Percentiles rank a stretch among this genome's conserved stretches.
phyloP scores from a whole-genome alignment of 1,140 invertebrate species.

The Drosophila nigromelanica region DNA sequence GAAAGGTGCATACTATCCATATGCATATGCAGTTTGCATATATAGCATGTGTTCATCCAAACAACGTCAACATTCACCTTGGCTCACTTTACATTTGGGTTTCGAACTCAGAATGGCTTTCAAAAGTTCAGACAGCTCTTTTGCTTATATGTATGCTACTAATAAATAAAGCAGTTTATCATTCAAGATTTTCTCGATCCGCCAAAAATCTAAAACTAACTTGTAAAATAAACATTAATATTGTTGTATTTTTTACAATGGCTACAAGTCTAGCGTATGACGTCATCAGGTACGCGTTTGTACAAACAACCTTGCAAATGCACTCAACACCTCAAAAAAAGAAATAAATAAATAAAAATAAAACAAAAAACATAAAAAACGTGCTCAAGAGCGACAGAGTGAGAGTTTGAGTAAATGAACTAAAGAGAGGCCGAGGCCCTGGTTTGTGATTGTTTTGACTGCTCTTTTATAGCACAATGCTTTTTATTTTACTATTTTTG shows the following conservation, averaged over 20 bases:
- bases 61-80: conserved; percentile 62
- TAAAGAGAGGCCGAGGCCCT: background rate
- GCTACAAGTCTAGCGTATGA: conserved; percentile 40
- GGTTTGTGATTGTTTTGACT: conserved; percentile 25
- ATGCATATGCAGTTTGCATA: too few species aligned
- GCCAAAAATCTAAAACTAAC: conserved; percentile 42
- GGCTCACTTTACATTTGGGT: conserved; percentile 18
- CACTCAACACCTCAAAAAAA: conserved; percentile 37
- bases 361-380: background rate
- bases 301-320: conserved; percentile 32
- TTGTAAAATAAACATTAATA: conserved; percentile 75
- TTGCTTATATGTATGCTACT: conserved; percentile 50
- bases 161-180: conserved; percentile 44
- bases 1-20: too few species aligned
- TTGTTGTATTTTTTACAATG: conserved; percentile 66
- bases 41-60: background rate
- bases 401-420: conserved; percentile 3
- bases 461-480: conserved; percentile 55
- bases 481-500: conserved; percentile 39
- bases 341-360: background rate
- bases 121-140: conserved; percentile 44
- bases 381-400: conserved; percentile 8
- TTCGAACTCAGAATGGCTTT: conserved; percentile 29
- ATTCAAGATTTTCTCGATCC: background rate
- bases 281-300: conserved; percentile 61